Percentiles rank a stretch among this genome's conserved stretches.
phyloP scores from a whole-genome alignment of 2,888 invertebrate species.

The Diarsia dahlii region DNA sequence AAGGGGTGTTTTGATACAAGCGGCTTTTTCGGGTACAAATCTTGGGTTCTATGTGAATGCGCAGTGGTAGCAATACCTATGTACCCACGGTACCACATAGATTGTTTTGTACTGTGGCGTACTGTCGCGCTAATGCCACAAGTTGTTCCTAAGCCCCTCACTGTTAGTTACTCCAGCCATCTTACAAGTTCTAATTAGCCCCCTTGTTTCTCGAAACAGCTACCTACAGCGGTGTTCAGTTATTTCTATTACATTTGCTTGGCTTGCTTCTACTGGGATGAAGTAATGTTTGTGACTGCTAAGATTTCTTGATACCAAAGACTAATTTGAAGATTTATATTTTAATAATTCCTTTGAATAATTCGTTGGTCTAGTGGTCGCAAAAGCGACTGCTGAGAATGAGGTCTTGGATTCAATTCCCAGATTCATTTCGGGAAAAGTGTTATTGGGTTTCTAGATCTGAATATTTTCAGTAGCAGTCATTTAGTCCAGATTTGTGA shows the following conservation, averaged over 20 bases:
- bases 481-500: no score
- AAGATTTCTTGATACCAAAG: neutral
- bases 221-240: conserved; percentile 66
- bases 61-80: conserved; percentile 33
- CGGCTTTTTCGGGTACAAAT: conserved; percentile 63
- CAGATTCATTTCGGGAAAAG: no score
- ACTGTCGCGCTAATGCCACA: conserved; percentile 69
- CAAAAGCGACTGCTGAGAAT: no score
- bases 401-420: no score
- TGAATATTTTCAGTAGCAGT: no score
- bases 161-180: conserved; percentile 75
- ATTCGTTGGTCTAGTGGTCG: no score
- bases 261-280: conserved; percentile 19
- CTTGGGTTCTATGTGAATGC: conserved; percentile 54
- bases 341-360: neutral
- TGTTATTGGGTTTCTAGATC: no score
- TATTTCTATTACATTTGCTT: conserved; percentile 63
- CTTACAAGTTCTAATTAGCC: conserved; percentile 79
- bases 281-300: conserved; percentile 27
- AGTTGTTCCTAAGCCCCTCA: conserved; percentile 70
- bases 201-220: conserved; percentile 74
- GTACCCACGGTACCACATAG: conserved; percentile 32
- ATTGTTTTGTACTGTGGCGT: conserved; percentile 53
- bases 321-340: neutral
- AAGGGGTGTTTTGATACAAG: conserved; percentile 52